phyloP scores from a whole-genome alignment of 2,113 vertebrate species.

The Lycaon pictus region DNA sequence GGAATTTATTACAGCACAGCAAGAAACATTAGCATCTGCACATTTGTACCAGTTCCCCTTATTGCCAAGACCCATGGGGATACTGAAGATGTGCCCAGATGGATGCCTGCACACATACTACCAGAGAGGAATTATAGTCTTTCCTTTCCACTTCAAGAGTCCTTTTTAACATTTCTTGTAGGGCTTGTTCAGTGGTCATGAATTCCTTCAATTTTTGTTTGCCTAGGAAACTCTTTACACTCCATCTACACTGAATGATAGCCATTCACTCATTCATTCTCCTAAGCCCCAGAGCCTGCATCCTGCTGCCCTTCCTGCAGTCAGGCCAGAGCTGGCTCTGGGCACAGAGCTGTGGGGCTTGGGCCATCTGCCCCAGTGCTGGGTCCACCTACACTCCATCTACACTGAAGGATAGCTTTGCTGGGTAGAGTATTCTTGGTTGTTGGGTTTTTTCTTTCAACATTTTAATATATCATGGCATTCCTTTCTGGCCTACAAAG shows the following conservation, averaged over 20 bases:
- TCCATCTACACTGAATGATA: neutral
- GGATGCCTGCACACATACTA: neutral
- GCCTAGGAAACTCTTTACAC: neutral
- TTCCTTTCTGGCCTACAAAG: neutral
- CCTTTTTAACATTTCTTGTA: neutral
- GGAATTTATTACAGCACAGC: neutral
- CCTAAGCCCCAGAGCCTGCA: no score
- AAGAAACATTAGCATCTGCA: neutral
- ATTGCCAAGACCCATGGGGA: rapidly evolving
- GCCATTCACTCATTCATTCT: neutral
- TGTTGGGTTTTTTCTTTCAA: neutral
- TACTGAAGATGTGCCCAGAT: neutral
- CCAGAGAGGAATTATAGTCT: neutral
- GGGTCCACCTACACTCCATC: neutral
- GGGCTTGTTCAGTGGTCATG: neutral
- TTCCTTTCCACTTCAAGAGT: neutral
- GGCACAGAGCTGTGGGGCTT: no score
- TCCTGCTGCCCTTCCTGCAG: no score
- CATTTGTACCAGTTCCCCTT: neutral
- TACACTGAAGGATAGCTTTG: neutral
- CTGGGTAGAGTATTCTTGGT: neutral
- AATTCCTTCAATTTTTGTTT: neutral
- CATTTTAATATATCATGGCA: neutral
- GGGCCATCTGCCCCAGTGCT: no score
- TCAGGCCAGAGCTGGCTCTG: no score